Percentiles rank a stretch among this genome's conserved stretches.
phyloP scores from a whole-genome alignment of 2,888 invertebrate genomes.

The Rotaria macrura region DNA sequence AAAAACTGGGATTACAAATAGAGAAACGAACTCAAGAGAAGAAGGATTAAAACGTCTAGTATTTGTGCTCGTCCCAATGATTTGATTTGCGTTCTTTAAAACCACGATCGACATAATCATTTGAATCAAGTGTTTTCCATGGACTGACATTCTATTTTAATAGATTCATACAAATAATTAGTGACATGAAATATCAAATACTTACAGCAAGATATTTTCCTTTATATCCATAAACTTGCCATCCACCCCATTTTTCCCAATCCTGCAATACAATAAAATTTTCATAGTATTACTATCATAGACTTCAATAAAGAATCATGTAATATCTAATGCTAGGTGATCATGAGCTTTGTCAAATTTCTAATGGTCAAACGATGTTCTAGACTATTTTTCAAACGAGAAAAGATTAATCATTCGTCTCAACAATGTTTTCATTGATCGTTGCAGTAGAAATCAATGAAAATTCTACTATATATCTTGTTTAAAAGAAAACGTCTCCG shows the following conservation, averaged over 20 bases:
- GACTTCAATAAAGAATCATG: too few species aligned
- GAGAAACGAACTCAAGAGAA: not conserved
- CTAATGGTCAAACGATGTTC: too few species aligned
- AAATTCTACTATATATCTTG: too few species aligned
- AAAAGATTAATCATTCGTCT: too few species aligned
- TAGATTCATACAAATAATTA: not conserved
- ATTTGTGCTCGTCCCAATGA: slow-evolving; percentile 22
- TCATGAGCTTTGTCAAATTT: too few species aligned
- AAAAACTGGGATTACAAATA: not conserved
- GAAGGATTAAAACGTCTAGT: slow-evolving; percentile 16
- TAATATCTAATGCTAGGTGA: too few species aligned
- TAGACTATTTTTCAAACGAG: too few species aligned
- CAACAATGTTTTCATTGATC: too few species aligned
- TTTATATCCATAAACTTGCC: slow-evolving; percentile 2
- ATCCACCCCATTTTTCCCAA: slow-evolving; percentile 29
- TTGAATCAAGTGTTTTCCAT: slow-evolving; percentile 22
- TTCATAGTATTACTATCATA: too few species aligned
- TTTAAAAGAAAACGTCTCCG: too few species aligned
- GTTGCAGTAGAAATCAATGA: too few species aligned
- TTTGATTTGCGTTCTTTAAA: slow-evolving; percentile 27
- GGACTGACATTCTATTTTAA: not conserved
- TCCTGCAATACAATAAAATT: not conserved
- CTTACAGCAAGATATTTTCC: slow-evolving; percentile 23
- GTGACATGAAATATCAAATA: not conserved
- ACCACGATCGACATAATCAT: slow-evolving; percentile 26